Conservation (phyloP, 2,797 vertebrate genomes). For the Hafferia zeledoni region DNA sequence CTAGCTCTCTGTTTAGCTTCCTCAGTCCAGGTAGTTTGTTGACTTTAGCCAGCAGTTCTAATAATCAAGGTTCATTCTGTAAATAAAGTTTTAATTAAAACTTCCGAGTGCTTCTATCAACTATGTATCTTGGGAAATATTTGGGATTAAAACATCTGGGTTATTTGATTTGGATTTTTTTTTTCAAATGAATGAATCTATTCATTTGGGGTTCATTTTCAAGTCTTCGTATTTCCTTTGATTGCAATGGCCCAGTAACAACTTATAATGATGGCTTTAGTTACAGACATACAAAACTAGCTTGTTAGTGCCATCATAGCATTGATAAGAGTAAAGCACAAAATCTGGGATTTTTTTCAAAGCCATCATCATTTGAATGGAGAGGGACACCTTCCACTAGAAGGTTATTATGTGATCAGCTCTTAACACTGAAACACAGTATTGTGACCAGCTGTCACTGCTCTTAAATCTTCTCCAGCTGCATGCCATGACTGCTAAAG, state of each 20-base stretch:
- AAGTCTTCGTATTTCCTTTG: slow-evolving; percentile 14
- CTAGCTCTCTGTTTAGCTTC: neutral
- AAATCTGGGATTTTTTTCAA: neutral
- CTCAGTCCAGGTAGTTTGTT: neutral
- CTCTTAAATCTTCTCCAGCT: neutral
- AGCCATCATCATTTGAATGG: neutral
- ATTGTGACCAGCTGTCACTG: neutral
- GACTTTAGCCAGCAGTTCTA: neutral
- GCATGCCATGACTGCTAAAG: neutral
- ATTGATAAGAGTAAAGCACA: neutral
- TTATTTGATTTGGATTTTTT: neutral
- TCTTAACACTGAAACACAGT: neutral
- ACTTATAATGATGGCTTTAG: neutral
- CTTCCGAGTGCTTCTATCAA: neutral
- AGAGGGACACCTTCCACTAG: neutral
- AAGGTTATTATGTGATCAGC: neutral
- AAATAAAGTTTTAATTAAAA: neutral
- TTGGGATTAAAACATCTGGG: neutral
- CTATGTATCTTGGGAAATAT: neutral
- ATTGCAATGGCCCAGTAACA: neutral
- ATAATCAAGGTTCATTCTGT: neutral
- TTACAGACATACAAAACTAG: neutral
- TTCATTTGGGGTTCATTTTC: neutral
- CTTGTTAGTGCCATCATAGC: neutral
- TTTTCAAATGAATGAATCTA: neutral